phyloP scores from a whole-genome alignment of 2,888 invertebrate species.

The Limnephilus marmoratus region DNA sequence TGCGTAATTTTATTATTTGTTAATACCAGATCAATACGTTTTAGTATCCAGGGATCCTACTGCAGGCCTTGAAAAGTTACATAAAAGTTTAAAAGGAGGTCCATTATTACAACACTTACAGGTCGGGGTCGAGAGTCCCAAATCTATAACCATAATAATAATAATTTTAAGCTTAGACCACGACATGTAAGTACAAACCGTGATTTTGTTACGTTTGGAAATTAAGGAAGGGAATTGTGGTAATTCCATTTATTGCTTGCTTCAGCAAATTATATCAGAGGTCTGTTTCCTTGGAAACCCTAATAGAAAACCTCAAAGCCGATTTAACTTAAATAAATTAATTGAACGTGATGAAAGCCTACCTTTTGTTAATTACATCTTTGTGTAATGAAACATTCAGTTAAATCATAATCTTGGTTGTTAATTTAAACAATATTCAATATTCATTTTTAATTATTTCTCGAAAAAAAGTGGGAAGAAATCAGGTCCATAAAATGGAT shows the following conservation, averaged over 20 bases:
- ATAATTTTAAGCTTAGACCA: neutral
- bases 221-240: neutral
- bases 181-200: neutral
- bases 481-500: too few species aligned
- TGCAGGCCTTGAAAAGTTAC: neutral
- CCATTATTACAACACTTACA: neutral
- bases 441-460: too few species aligned
- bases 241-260: neutral
- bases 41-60: neutral
- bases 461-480: too few species aligned
- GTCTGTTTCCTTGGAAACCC: neutral
- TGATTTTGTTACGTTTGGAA: neutral
- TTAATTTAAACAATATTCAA: too few species aligned
- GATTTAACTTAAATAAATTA: constrained; percentile 59
- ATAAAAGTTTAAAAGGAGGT: neutral
- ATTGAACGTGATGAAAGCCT: constrained; percentile 50
- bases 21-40: neutral
- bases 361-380: constrained; percentile 13
- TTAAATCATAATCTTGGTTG: neutral
- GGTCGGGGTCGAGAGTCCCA: neutral
- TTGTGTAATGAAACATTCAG: neutral
- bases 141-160: neutral
- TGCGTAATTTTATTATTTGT: neutral
- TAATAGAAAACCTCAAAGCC: constrained; percentile 58
- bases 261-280: neutral